Evolutionary conservation across 1,140 invertebrate genomes (phyloP).

Genomic region (Thalassaphorura encarpata): DNA sequence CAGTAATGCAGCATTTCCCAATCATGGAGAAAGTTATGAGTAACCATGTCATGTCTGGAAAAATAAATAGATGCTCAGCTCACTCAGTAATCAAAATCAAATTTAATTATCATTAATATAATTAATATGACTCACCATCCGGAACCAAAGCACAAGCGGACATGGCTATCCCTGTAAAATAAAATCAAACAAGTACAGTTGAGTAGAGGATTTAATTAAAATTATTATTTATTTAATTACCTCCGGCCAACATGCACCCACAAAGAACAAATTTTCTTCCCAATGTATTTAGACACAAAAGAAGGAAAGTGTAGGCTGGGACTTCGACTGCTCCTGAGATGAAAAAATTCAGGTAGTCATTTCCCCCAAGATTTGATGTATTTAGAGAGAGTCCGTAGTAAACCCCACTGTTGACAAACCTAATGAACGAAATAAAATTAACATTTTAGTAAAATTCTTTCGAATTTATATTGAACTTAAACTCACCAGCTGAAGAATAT

Average conservation of each 20-base stretch:
- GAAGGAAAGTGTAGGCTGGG: slow-evolving; percentile 18
- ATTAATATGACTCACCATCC: slow-evolving; percentile 6
- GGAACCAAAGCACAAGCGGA: slow-evolving; percentile 16
- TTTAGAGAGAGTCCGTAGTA: slow-evolving; percentile 76
- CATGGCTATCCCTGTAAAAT: slow-evolving; percentile 2
- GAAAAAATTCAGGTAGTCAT: slow-evolving; percentile 63
- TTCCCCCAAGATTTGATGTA: slow-evolving; percentile 60
- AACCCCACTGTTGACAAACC: slow-evolving; percentile 63
- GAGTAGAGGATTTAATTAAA: too few relatives aligned
- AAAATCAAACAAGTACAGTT: background rate
- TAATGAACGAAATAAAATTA: slow-evolving; percentile 68
- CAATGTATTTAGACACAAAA: slow-evolving; percentile 56
- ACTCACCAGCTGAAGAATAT: slow-evolving; percentile 57
- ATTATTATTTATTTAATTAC: slow-evolving; percentile 36
- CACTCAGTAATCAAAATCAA: slow-evolving; percentile 5
- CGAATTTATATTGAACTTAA: slow-evolving; percentile 52
- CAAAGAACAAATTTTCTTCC: slow-evolving; percentile 58
- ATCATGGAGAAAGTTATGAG: slow-evolving; percentile 60
- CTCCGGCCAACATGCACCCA: slow-evolving; percentile 57
- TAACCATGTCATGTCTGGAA: slow-evolving; percentile 49
- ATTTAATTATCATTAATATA: slow-evolving; percentile 6
- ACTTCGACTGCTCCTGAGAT: slow-evolving; percentile 62
- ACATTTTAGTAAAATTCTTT: slow-evolving; percentile 46
- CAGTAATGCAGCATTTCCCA: slow-evolving; percentile 70
- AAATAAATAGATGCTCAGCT: slow-evolving; percentile 19